A percentile compares a stretch with the other conserved stretches of the same genome.
Evolutionary conservation across 2,888 invertebrate species (phyloP).

Genomic region (Brenthis ino): DNA sequence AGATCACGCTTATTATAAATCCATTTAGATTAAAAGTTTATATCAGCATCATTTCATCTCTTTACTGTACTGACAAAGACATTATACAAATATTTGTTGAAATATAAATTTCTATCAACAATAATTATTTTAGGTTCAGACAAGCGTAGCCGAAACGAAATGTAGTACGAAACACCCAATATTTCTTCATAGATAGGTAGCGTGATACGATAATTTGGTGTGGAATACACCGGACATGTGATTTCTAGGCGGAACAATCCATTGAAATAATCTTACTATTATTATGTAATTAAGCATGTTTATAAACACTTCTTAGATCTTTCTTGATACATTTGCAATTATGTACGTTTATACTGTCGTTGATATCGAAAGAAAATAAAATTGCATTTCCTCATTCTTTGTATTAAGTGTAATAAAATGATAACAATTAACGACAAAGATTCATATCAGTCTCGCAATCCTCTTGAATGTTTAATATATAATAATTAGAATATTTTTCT

Average conservation of each 20-base stretch:
- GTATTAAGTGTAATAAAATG: too few relatives aligned
- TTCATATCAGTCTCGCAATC: too few relatives aligned
- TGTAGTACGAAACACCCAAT: conserved; percentile 15
- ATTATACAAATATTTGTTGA: conserved; percentile 4
- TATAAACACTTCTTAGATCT: neutral
- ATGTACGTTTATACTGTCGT: too few relatives aligned
- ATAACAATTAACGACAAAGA: too few relatives aligned
- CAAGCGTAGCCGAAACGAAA: conserved; percentile 18
- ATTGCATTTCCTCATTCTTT: too few relatives aligned
- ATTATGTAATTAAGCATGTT: conserved; percentile 14
- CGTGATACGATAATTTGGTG: conserved; percentile 23
- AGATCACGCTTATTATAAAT: neutral
- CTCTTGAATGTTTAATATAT: too few relatives aligned
- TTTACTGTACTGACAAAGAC: neutral
- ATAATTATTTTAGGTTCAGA: conserved; percentile 23
- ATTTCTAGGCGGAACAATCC: conserved; percentile 54
- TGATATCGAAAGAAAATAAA: too few relatives aligned
- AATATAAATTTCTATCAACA: conserved; percentile 1
- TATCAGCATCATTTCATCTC: neutral
- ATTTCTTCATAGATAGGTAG: conserved; percentile 23
- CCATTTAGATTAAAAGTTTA: neutral
- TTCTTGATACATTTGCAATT: too few relatives aligned
- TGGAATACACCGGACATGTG: conserved; percentile 43
- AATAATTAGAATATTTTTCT: too few relatives aligned
- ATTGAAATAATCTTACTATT: conserved; percentile 10